These are phyloP conservation scores for Euschistus heros DNA, from an alignment of 1,140 invertebrate species.

Conservation along the genomic window DNA sequence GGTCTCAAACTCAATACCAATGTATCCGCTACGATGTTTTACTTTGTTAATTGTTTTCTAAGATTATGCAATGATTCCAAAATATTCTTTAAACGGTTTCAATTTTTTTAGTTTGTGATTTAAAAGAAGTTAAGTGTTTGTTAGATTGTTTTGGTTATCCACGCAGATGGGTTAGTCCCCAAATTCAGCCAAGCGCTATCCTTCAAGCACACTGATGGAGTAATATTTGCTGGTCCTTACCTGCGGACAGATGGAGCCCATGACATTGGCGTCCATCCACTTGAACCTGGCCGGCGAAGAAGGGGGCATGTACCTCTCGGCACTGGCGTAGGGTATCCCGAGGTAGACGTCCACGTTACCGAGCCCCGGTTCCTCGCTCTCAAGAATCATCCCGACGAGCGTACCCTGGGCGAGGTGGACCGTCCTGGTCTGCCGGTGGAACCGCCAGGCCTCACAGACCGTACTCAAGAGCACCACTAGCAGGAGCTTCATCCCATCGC, in stretches of 20 bases:
- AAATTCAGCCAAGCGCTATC: not conserved
- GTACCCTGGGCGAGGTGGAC: not conserved
- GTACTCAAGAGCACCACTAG: not conserved
- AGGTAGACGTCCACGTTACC: not conserved
- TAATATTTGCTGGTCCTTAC: not conserved
- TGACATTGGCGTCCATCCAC: not conserved
- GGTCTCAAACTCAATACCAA: too few species aligned
- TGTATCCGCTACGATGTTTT: too few species aligned
- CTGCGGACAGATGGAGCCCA: not conserved
- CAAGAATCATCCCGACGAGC: not conserved
- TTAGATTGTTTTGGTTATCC: too few species aligned
- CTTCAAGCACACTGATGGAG: not conserved
- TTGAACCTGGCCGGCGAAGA: slow-evolving; percentile 2
- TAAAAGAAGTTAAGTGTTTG: too few species aligned
- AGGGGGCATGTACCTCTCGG: slow-evolving; percentile 6
- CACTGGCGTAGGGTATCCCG: not conserved
- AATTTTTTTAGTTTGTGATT: too few species aligned
- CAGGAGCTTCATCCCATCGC: slow-evolving; percentile 1
- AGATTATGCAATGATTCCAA: too few species aligned
- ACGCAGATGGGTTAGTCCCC: too few species aligned
- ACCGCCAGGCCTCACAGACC: not conserved
- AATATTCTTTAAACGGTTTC: too few species aligned
- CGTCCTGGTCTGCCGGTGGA: not conserved
- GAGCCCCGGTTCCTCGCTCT: not conserved
- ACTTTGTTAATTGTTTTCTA: too few species aligned